These are phyloP conservation scores for Heterodera schachtii DNA, from an alignment of 1,140 invertebrate genomes.

Conservation along the genomic window DNA sequence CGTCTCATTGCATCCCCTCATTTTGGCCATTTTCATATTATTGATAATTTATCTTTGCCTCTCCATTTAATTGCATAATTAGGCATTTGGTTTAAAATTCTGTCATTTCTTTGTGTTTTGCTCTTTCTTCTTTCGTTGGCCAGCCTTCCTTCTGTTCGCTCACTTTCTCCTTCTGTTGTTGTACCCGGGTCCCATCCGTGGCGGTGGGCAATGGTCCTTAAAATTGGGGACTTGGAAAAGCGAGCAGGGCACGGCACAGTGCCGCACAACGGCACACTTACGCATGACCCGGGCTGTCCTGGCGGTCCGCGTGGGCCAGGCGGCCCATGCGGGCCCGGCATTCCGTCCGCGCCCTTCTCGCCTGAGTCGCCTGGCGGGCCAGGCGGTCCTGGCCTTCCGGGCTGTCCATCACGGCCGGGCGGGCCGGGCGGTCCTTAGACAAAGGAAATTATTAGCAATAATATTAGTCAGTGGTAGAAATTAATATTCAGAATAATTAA, in stretches of 20 bases:
- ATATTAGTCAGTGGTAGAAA: background rate
- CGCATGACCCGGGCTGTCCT: slow-evolving; percentile 59
- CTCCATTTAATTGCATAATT: too few species aligned
- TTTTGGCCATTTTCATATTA: too few species aligned
- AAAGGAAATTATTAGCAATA: slow-evolving; percentile 45
- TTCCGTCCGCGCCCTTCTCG: slow-evolving; percentile 60
- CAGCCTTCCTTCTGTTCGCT: background rate
- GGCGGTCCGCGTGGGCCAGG: slow-evolving; percentile 50
- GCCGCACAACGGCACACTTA: background rate
- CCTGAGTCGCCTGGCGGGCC: slow-evolving; percentile 49
- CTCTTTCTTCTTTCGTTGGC: too few species aligned
- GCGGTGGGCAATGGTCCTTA: slow-evolving; percentile 62
- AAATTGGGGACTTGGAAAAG: background rate
- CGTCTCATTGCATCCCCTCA: too few species aligned
- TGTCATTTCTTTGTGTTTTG: too few species aligned
- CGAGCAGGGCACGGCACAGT: background rate
- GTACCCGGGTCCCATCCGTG: slow-evolving; percentile 61
- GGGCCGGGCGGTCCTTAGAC: slow-evolving; percentile 62
- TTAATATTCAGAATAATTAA: too few species aligned
- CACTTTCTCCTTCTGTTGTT: slow-evolving; percentile 6
- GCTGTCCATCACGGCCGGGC: slow-evolving; percentile 53
- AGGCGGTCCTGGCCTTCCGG: slow-evolving; percentile 38
- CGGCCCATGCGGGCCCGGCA: slow-evolving; percentile 59
- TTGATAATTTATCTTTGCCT: too few species aligned
- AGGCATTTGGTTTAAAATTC: too few species aligned